Conservation (phyloP, 2,113 vertebrate genomes). For the Anser cygnoides region DNA sequence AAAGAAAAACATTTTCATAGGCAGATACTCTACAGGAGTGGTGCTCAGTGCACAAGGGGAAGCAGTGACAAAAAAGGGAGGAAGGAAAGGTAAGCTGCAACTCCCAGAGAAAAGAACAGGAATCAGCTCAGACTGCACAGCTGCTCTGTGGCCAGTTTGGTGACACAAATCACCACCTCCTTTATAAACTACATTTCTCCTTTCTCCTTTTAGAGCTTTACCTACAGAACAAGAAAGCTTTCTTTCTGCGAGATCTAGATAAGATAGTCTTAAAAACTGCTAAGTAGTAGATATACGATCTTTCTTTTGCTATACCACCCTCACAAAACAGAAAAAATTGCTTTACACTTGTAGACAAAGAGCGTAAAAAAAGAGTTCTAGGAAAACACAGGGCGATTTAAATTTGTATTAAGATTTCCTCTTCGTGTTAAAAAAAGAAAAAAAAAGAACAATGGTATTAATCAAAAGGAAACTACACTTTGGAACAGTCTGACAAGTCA, state of each 20-base stretch:
- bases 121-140: neutral
- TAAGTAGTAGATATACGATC: neutral
- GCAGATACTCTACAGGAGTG: neutral
- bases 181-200: neutral
- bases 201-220: neutral
- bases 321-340: neutral
- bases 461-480: slow-evolving; percentile 18
- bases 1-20: neutral
- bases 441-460: neutral
- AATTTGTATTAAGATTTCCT: slow-evolving; percentile 8
- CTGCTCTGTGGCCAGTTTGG: neutral
- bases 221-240: neutral
- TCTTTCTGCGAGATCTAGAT: neutral
- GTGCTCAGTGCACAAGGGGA: neutral
- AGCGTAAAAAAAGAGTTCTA: neutral
- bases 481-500: neutral
- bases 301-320: neutral
- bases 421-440: neutral
- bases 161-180: neutral
- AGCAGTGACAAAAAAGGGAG: neutral
- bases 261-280: neutral
- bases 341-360: neutral
- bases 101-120: neutral
- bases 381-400: neutral
- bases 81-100: neutral